Evolutionary conservation across 2,113 vertebrate genomes (phyloP).

Genomic region (Microcebus jonahi): DNA sequence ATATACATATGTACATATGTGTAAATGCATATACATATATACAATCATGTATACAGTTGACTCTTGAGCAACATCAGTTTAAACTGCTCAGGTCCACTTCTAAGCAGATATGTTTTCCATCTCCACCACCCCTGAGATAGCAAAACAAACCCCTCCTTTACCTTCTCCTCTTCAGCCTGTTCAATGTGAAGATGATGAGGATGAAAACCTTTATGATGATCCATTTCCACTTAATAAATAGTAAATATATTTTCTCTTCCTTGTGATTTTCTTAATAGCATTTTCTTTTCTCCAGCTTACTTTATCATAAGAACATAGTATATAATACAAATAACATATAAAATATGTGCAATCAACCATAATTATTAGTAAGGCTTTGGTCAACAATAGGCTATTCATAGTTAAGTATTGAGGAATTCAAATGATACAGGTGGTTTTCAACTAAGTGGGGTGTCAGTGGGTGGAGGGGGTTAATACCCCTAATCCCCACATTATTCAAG

Average conservation of each 20-base stretch:
- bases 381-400: background rate
- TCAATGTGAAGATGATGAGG: background rate
- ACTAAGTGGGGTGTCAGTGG: background rate
- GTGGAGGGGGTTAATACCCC: background rate
- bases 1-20: background rate
- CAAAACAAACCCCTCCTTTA: background rate
- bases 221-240: background rate
- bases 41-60: background rate
- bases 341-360: background rate
- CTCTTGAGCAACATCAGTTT: background rate
- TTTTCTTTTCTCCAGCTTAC: background rate
- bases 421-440: background rate
- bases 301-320: background rate
- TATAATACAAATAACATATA: background rate
- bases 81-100: background rate
- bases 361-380: background rate
- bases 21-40: accelerated
- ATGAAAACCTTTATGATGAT: background rate
- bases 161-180: background rate
- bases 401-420: background rate
- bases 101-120: background rate
- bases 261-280: background rate
- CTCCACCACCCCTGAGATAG: background rate
- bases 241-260: background rate
- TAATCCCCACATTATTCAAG: background rate